A percentile compares a stretch with the other conserved stretches of the same genome.
phyloP scores from a whole-genome alignment of 1,140 invertebrate genomes.

The Leptonema lineaticorne region DNA sequence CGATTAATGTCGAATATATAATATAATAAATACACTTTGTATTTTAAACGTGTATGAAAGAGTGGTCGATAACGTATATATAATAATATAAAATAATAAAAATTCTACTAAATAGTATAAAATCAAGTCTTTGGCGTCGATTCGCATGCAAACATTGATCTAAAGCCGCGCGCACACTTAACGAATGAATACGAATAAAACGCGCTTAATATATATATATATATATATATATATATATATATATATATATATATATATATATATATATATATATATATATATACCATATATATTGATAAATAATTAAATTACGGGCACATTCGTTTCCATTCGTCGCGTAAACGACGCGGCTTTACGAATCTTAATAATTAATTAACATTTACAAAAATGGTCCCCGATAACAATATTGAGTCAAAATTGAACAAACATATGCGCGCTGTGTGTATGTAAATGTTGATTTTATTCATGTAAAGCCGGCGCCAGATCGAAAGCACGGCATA shows the following conservation, averaged over 20 bases:
- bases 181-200: too few species aligned
- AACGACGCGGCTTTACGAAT: too few species aligned
- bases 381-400: slow-evolving; percentile 30
- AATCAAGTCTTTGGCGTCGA: slow-evolving; percentile 38
- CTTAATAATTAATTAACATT: slow-evolving; percentile 26
- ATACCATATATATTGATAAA: too few species aligned
- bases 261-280: too few species aligned
- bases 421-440: background rate
- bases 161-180: background rate
- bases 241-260: too few species aligned
- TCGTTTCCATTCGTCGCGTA: too few species aligned
- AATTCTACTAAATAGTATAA: slow-evolving; percentile 6
- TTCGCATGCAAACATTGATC: slow-evolving; percentile 14
- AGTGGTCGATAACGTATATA: background rate
- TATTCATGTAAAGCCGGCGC: too few species aligned
- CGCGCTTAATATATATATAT: too few species aligned
- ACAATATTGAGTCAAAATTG: slow-evolving; percentile 15
- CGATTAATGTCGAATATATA: background rate
- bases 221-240: too few species aligned
- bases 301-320: too few species aligned
- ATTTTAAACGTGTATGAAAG: background rate
- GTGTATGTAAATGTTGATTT: slow-evolving; percentile 12
- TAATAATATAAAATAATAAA: slow-evolving; percentile 2
- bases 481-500: too few species aligned
- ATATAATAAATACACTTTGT: background rate